Evolutionary conservation across 2,888 invertebrate genomes (phyloP).

Genomic region (Drosophila algonquin): DNA sequence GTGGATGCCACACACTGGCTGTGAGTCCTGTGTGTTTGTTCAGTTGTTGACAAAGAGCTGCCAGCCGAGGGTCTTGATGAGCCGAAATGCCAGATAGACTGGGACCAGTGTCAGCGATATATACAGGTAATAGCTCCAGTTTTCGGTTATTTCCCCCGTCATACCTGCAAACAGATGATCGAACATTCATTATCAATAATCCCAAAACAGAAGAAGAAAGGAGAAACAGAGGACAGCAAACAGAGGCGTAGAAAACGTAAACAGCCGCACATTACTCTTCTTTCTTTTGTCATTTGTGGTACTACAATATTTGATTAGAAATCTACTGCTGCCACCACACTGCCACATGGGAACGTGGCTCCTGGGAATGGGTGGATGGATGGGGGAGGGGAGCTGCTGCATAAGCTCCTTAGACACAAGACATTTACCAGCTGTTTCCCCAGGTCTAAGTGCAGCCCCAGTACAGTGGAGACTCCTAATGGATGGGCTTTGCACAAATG

Average conservation of each 20-base stretch:
- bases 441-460: conserved; percentile 18
- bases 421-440: conserved; percentile 31
- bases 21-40: conserved; percentile 65
- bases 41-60: conserved; percentile 84
- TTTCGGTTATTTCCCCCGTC: conserved; percentile 84
- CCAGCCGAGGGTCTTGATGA: conserved; percentile 84
- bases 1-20: background rate
- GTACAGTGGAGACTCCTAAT: background rate
- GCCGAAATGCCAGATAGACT: conserved; percentile 84
- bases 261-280: conserved; percentile 33
- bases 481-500: background rate
- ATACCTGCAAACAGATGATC: conserved; percentile 72
- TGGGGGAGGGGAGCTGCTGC: background rate
- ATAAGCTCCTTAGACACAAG: conserved; percentile 40
- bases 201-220: background rate
- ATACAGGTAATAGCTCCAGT: conserved; percentile 83
- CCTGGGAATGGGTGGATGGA: conserved; percentile 7
- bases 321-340: conserved; percentile 57
- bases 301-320: conserved; percentile 69
- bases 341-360: conserved; percentile 48
- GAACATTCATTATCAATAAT: conserved; percentile 25
- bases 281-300: conserved; percentile 6
- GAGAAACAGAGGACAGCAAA: background rate
- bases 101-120: conserved; percentile 83
- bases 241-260: background rate